These are phyloP conservation scores for Temnothorax nylanderi DNA, from an alignment of 1,140 invertebrate species.

Conservation along the genomic window DNA sequence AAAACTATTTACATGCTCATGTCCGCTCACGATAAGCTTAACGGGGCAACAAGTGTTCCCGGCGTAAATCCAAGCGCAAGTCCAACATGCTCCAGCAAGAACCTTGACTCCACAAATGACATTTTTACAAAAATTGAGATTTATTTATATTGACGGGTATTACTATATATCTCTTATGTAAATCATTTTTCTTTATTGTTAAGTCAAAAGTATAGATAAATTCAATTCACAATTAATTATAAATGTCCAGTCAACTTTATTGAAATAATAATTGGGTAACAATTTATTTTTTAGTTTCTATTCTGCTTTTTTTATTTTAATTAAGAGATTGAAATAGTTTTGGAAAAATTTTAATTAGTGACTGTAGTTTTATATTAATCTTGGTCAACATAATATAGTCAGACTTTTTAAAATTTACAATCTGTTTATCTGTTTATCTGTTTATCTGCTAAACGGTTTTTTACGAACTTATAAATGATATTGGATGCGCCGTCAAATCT, in stretches of 20 bases:
- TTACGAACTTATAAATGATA: neutral
- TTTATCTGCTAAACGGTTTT: neutral
- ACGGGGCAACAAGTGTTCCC: slow-evolving; percentile 75
- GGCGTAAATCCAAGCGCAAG: slow-evolving; percentile 45
- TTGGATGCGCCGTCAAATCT: neutral
- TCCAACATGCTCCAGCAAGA: slow-evolving; percentile 37
- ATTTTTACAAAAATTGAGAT: neutral
- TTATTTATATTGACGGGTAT: neutral
- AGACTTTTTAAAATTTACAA: neutral
- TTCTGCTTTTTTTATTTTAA: neutral
- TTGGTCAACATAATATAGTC: neutral
- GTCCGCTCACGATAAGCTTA: slow-evolving; percentile 73
- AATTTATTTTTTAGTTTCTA: neutral
- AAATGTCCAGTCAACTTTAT: neutral
- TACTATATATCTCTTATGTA: neutral
- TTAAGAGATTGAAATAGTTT: neutral
- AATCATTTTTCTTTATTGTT: neutral
- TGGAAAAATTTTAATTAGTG: neutral
- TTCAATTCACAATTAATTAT: neutral
- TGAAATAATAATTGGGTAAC: neutral
- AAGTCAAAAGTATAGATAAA: neutral
- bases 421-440: neutral
- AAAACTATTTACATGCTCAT: slow-evolving; percentile 68
- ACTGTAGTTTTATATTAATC: neutral
- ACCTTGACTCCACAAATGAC: slow-evolving; percentile 23